These are phyloP conservation scores for Temnothorax unifasciatus DNA, from an alignment of 2,888 invertebrate species.

Conservation along the genomic window DNA sequence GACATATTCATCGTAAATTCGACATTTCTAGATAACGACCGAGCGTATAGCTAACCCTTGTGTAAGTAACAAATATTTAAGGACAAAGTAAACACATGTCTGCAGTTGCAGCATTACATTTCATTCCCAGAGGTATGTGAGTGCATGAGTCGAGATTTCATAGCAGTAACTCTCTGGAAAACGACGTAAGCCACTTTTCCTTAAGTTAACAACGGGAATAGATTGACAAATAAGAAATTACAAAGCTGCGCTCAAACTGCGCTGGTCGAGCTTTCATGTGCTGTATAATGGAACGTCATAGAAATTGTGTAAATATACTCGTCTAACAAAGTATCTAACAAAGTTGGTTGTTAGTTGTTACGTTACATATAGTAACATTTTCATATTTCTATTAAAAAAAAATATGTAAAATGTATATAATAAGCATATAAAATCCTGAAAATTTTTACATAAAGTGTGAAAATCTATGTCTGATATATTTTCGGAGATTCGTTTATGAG, in stretches of 20 bases:
- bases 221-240: conserved; percentile 58
- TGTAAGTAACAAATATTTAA: conserved; percentile 59
- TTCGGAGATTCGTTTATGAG: neutral
- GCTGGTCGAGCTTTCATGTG: conserved; percentile 28
- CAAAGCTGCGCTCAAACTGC: conserved; percentile 53
- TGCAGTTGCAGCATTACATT: conserved; percentile 57
- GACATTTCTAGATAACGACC: neutral
- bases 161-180: conserved; percentile 42
- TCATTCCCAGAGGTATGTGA: conserved; percentile 28
- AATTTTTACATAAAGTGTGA: neutral
- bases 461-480: neutral
- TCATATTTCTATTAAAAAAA: conserved; percentile 1
- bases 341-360: conserved; percentile 23
- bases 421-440: neutral
- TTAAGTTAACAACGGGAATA: conserved; percentile 55
- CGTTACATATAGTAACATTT: neutral
- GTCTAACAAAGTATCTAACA: conserved; percentile 13
- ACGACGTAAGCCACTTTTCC: conserved; percentile 53
- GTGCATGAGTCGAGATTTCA: conserved; percentile 15
- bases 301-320: conserved; percentile 37
- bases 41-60: conserved; percentile 13
- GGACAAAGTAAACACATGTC: conserved; percentile 52
- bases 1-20: conserved; percentile 17
- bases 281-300: conserved; percentile 39
- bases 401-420: neutral